Evolutionary conservation across 1,140 invertebrate genomes (phyloP).

Genomic region (Papilio polyxenes): DNA sequence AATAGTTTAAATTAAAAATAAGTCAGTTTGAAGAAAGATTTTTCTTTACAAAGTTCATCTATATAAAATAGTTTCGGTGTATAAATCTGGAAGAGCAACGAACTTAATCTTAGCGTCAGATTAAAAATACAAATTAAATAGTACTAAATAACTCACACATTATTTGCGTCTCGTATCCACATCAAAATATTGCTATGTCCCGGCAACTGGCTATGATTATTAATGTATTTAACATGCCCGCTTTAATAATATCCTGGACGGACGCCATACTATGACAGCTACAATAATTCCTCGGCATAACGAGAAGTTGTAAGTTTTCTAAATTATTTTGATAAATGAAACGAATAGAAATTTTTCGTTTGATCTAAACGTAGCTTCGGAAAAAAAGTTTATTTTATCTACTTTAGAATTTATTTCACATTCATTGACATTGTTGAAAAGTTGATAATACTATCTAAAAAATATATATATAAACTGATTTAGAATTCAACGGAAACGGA

Average conservation of each 20-base stretch:
- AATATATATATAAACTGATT: neutral
- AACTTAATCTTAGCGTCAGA: neutral
- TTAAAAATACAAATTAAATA: neutral
- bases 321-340: neutral
- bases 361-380: neutral
- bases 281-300: slow-evolving; percentile 17
- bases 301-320: neutral
- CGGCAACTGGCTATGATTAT: slow-evolving; percentile 21
- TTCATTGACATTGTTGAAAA: neutral
- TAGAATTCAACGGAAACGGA: neutral
- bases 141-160: neutral
- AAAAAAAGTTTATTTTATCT: neutral
- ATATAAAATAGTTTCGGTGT: neutral
- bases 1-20: neutral
- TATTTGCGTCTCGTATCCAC: neutral
- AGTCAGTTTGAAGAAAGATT: no score
- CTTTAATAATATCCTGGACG: slow-evolving; percentile 33
- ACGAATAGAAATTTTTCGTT: neutral
- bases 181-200: slow-evolving; percentile 22
- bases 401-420: neutral
- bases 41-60: neutral
- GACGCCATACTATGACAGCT: slow-evolving; percentile 32
- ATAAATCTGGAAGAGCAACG: neutral
- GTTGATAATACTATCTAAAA: neutral
- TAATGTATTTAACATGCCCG: slow-evolving; percentile 28